Conservation (phyloP, 2,888 invertebrate genomes). For the Oconnorella tubifera region DNA sequence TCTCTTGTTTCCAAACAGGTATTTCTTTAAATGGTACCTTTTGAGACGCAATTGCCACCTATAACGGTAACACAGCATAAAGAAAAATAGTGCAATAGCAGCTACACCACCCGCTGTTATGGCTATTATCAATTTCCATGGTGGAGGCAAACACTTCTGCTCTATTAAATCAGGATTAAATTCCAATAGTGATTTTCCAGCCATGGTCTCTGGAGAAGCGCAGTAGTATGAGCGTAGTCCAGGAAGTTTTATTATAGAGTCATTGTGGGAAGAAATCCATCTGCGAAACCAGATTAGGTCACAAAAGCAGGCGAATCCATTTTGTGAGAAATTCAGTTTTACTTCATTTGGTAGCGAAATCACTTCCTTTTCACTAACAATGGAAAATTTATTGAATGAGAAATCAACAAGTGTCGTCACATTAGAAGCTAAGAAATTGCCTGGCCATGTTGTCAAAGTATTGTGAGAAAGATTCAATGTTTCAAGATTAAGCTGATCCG, state of each 20-base stretch:
- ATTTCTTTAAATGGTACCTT: not conserved
- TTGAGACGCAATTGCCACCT: not conserved
- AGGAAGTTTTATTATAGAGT: not conserved
- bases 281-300: conserved; percentile 1
- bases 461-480: not conserved
- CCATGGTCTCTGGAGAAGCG: not conserved
- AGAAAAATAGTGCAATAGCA: not conserved
- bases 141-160: not conserved
- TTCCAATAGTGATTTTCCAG: not conserved
- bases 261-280: conserved; percentile 1
- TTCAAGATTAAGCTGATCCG: not conserved
- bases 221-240: not conserved
- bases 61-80: not conserved
- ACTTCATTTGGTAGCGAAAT: not conserved
- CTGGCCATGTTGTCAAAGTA: not conserved
- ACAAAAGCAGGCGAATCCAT: not conserved
- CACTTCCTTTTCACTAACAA: not conserved
- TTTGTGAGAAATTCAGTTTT: not conserved
- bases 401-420: not conserved
- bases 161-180: not conserved
- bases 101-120: not conserved
- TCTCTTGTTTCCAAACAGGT: not conserved
- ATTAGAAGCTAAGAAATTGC: not conserved
- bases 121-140: not conserved
- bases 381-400: not conserved